A percentile compares a stretch with the other conserved stretches of the same genome.
These are phyloP conservation scores for Malthinus seriepunctatus DNA, from an alignment of 2,888 invertebrate species.

Conservation along the genomic window DNA sequence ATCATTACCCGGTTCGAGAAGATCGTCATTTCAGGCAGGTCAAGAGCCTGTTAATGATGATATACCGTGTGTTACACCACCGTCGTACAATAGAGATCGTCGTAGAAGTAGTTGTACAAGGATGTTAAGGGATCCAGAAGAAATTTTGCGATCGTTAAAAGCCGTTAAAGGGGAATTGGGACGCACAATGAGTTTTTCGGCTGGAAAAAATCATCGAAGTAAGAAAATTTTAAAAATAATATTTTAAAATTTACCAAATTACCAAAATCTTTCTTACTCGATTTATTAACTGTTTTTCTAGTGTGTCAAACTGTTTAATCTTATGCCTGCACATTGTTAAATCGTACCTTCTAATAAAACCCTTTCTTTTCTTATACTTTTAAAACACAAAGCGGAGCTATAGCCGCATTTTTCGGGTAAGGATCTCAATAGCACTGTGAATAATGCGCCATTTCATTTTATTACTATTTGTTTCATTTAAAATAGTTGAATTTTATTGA, in stretches of 20 bases:
- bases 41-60: slow-evolving; percentile 57
- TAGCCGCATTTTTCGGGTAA: slow-evolving; percentile 50
- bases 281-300: neutral
- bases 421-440: slow-evolving; percentile 36
- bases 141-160: slow-evolving; percentile 79
- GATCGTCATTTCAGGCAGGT: slow-evolving; percentile 79
- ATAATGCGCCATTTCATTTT: slow-evolving; percentile 17
- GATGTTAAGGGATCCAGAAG: slow-evolving; percentile 75
- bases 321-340: slow-evolving; percentile 24
- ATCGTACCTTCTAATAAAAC: slow-evolving; percentile 41
- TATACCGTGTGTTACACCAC: slow-evolving; percentile 57
- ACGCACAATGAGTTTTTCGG: slow-evolving; percentile 79
- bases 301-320: slow-evolving; percentile 11
- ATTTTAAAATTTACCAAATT: neutral
- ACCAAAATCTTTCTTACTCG: neutral
- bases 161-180: slow-evolving; percentile 82
- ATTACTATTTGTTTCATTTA: too few species aligned
- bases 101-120: slow-evolving; percentile 81
- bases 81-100: slow-evolving; percentile 67
- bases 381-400: slow-evolving; percentile 49
- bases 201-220: slow-evolving; percentile 64
- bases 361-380: slow-evolving; percentile 47
- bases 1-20: slow-evolving; percentile 81
- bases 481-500: too few species aligned
- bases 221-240: slow-evolving; percentile 32